Evolutionary conservation across 2,888 invertebrate species (phyloP), one percentile per base, ranked within the genome.

Genomic region (Plebejus melissa): DNA sequence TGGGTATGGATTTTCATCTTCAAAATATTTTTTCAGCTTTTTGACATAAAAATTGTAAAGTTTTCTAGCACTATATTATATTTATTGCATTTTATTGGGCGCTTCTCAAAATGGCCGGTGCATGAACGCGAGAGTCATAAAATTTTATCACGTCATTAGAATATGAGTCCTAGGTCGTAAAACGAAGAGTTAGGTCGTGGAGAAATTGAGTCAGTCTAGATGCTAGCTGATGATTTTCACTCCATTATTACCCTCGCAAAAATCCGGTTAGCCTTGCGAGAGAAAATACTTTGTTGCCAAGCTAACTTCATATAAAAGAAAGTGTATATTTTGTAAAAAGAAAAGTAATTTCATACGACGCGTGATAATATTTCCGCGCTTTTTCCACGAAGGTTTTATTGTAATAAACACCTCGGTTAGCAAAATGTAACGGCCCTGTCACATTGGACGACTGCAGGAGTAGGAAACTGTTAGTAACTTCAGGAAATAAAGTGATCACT

Each of bases 341-440:
- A 65, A 65, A 65, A 65, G 65, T 65, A 65, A 65, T 65, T 65
- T 65, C 65, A 32, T 65, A 65, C 65, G 65, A 13, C 65, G 65
- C 65, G 65, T 65, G 65, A 65, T 65, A 36, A 65, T 65, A 65
- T 65, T 65, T 32, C 65, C 65, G 16, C 32, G 65, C 65, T 32
- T 65, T 58, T 58, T 22, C 58, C 22, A 36, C 16, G 6, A 32
- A 65, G 60, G 28, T 32, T 65, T 65, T 65, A 36, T 65, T 65
- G 36, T 65, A 65, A 65, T 65, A 65, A 65, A 36, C 65, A 32
- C 65, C 13, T 36, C 32, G 65, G 65, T 65, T 65, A 65, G 5
- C 36, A 32, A 65, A 65, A 65, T 60, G 60, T 60, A 4, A 60
- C 32, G 36, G 65, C 65, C 9, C 65, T 36, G 9, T 5, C 32